phyloP scores from a whole-genome alignment of 35 echinoderm and acorn worm species.

The Nesometra sesokonis region DNA sequence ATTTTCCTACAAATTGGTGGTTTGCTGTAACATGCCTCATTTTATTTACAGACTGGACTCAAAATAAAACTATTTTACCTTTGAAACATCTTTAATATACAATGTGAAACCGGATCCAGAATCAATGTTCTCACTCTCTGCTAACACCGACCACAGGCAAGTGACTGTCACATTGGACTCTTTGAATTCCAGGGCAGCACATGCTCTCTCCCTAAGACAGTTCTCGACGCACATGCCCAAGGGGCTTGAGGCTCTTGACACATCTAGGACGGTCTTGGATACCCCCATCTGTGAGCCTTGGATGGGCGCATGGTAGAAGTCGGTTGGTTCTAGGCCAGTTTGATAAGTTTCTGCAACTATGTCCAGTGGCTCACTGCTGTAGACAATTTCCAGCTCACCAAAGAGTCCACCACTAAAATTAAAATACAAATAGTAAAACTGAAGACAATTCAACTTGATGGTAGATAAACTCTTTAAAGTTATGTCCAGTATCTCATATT shows the following conservation, averaged over 20 bases:
- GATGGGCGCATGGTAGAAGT: constrained; percentile 60
- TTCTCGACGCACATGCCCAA: constrained; percentile 43
- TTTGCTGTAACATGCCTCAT: no score
- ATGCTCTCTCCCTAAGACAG: constrained; percentile 76
- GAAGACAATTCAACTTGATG: no score
- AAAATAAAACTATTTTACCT: constrained; percentile 8
- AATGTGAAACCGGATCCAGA: constrained; percentile 51
- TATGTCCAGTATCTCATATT: no score
- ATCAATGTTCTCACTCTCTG: constrained; percentile 31
- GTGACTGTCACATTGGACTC: constrained; percentile 25
- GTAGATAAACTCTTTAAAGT: no score
- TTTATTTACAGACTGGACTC: neutral
- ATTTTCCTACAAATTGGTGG: no score
- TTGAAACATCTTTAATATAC: constrained; percentile 55
- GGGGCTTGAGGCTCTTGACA: constrained; percentile 33
- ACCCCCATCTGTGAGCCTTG: constrained; percentile 51
- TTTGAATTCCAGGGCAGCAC: constrained; percentile 67
- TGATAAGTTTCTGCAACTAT: constrained; percentile 39
- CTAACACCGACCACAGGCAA: constrained; percentile 62
- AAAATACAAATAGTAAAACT: neutral
- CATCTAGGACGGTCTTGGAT: constrained; percentile 48
- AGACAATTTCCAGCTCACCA: constrained; percentile 84
- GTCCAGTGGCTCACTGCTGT: constrained; percentile 43
- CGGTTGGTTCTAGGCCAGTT: constrained; percentile 12
- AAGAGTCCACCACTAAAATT: constrained; percentile 60